Conservation (phyloP, 2,113 vertebrate genomes). For the Mellivora capensis region DNA sequence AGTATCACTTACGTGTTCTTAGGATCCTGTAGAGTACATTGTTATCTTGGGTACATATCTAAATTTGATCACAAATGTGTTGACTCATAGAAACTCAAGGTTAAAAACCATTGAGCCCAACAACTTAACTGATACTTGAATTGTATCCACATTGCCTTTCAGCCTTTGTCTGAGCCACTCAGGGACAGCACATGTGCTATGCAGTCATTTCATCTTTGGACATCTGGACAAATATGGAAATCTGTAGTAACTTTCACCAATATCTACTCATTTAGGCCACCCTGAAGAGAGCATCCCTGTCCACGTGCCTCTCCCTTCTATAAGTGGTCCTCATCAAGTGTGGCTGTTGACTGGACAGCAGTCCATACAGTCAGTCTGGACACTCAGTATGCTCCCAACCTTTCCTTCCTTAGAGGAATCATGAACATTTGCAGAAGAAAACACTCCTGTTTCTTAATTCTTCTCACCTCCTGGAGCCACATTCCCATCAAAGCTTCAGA, state of each 20-base stretch:
- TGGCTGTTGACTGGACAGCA: background rate
- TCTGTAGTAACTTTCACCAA: background rate
- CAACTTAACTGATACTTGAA: background rate
- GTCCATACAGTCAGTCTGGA: too few species aligned
- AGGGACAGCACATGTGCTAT: background rate
- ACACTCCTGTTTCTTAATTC: background rate
- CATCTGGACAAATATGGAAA: background rate
- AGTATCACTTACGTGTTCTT: background rate
- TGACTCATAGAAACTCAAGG: background rate
- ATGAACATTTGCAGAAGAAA: background rate
- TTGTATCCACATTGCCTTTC: background rate
- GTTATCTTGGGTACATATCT: background rate
- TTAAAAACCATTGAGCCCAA: background rate
- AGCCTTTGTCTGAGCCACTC: background rate
- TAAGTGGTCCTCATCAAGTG: background rate
- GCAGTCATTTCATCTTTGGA: background rate
- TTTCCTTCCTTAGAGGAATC: background rate
- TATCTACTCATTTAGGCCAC: background rate
- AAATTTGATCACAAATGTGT: background rate
- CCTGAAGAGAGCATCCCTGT: background rate
- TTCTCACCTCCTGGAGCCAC: background rate
- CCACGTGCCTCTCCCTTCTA: background rate
- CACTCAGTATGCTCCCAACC: background rate
- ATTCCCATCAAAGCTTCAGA: background rate
- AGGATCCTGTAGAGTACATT: background rate